phyloP scores from a whole-genome alignment of 1,140 invertebrate genomes.

The Bombus affinis region DNA sequence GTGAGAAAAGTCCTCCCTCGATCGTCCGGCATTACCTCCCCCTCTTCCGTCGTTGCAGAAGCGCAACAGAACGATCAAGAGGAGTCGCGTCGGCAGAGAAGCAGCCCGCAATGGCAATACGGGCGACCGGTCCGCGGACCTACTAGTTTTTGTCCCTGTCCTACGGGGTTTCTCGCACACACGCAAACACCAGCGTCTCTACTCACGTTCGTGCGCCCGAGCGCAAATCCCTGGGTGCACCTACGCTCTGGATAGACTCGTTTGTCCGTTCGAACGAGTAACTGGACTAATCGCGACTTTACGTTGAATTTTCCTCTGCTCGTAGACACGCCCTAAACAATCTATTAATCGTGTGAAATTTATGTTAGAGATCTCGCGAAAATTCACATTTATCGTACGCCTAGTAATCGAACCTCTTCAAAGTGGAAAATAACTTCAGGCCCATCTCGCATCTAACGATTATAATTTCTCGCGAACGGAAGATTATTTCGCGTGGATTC shows the following conservation, averaged over 20 bases:
- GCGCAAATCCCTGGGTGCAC: not conserved
- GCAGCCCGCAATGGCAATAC: slow-evolving; percentile 69
- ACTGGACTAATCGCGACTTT: not conserved
- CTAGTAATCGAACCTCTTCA: no score
- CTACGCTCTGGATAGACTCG: slow-evolving; percentile 18
- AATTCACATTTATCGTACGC: no score
- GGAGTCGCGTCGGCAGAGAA: slow-evolving; percentile 50
- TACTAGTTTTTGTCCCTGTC: slow-evolving; percentile 73
- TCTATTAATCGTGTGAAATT: not conserved
- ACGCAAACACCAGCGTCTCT: not conserved
- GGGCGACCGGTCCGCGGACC: slow-evolving; percentile 64
- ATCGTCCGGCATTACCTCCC: slow-evolving; percentile 50
- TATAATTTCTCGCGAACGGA: no score
- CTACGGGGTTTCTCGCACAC: slow-evolving; percentile 50
- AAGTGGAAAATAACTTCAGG: no score
- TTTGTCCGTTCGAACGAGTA: not conserved
- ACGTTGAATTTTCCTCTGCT: not conserved
- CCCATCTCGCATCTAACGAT: no score
- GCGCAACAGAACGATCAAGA: slow-evolving; percentile 67
- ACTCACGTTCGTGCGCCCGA: not conserved
- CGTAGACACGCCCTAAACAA: not conserved
- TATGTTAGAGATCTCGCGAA: not conserved
- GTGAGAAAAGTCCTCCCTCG: slow-evolving; percentile 67
- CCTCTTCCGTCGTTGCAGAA: slow-evolving; percentile 42
- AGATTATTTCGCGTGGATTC: no score